Conservation (phyloP, 1,140 invertebrate genomes). For the Reticulitermes speratus region DNA sequence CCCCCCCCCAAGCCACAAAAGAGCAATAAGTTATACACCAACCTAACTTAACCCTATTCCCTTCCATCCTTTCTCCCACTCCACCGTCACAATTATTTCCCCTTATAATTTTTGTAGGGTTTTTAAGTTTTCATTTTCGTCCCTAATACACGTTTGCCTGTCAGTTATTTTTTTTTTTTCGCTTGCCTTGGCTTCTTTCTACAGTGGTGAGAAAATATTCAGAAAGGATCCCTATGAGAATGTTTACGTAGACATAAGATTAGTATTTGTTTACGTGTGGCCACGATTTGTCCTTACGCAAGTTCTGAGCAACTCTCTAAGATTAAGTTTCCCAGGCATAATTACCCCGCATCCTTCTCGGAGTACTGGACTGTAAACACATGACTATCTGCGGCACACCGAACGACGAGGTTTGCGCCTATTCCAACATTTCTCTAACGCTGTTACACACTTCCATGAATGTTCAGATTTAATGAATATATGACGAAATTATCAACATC, state of each 20-base stretch:
- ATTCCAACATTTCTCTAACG: too few relatives aligned
- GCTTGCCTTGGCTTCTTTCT: background rate
- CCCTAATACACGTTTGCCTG: background rate
- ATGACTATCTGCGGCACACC: too few relatives aligned
- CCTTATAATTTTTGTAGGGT: background rate
- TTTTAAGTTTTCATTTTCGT: conserved; percentile 3
- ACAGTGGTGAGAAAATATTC: background rate
- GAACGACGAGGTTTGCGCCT: too few relatives aligned
- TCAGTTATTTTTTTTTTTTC: background rate
- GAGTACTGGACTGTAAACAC: too few relatives aligned
- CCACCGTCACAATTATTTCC: background rate
- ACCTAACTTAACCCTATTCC: background rate
- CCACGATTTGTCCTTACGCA: background rate
- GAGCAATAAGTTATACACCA: background rate
- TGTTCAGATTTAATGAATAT: too few relatives aligned
- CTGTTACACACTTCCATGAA: too few relatives aligned
- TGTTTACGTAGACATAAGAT: background rate
- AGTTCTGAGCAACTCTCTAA: background rate
- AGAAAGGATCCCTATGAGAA: background rate
- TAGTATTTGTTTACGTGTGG: background rate
- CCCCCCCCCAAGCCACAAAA: background rate
- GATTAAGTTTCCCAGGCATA: background rate
- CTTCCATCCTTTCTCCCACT: background rate
- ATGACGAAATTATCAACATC: too few relatives aligned
- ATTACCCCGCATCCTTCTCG: background rate